Base-by-base conservation (phyloP, 2,888 invertebrate genomes). In the Cheilosia pagana region DNA sequence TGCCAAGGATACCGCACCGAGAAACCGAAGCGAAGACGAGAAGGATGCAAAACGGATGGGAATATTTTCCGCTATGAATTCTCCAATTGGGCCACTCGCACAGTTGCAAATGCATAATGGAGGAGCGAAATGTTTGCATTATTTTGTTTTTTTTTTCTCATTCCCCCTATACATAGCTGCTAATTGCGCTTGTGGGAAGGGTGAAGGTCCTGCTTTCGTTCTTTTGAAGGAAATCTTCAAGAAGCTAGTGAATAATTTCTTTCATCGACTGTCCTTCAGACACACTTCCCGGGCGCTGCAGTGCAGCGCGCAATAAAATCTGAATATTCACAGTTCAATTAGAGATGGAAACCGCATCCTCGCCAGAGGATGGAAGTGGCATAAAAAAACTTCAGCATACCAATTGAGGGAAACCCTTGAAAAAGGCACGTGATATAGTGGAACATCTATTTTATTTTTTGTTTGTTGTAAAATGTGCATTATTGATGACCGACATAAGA, bases 101-200 rank as follows among this genome's bases (percentile, higher is more conserved):
- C 70, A 85, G 74, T 65, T 79, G 83, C 74, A 68, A 70, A 79
- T 85, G 62, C 72, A 83, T 78, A 78, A 83, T 78, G 67, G 67
- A 72, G 35, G 48, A 78, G 50, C 35, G 57, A 75, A 75, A 75
- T 75, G 70, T 31, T 74, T 48, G 23, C 10, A 3, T 3, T 35
- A 12, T 12, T 14, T 45, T 65, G 65, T 52, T 35, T 35, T 12
- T 14, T 45, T 65, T 75, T 52, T 48, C 6, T 10, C 12, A n/a
- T 28, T 28, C 28, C 7, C 28, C 28, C 35, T 35, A 1, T n/a
- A n/a, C n/a, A n/a, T 3, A 12, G 41, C 45, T 72, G 72, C 60
- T 78, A 82, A 78, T 82, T 82, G 72, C 68, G 62, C 55, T 82
- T 59, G 50, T 55, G 48, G 60, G 16, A 45, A 28, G 12, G 31